These are phyloP conservation scores for Phylloscopus trochilus DNA, from an alignment of 2,113 vertebrate genomes.

Conservation along the genomic window DNA sequence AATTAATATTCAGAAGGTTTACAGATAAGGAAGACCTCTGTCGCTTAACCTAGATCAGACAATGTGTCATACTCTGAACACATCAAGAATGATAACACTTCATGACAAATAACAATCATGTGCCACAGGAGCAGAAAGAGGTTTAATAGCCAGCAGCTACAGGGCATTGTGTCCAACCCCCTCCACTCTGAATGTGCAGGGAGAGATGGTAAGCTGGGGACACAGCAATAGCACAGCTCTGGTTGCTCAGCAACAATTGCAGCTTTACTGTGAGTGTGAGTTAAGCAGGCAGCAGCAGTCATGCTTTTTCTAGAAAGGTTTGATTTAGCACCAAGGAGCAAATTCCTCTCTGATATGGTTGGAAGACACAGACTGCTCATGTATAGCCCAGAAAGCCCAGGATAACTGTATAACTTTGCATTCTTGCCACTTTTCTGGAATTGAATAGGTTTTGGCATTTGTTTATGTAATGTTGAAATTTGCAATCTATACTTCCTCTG, in stretches of 20 bases:
- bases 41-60: neutral
- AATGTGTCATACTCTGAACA: rapidly evolving
- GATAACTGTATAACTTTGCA: neutral
- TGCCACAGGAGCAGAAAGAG: neutral
- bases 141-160: neutral
- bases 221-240: neutral
- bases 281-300: neutral
- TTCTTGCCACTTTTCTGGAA: neutral
- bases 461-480: neutral
- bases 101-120: neutral
- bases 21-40: neutral
- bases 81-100: neutral
- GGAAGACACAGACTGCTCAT: neutral
- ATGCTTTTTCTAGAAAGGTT: neutral
- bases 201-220: neutral
- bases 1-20: neutral
- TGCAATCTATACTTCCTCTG: neutral
- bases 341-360: neutral
- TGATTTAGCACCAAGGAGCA: neutral
- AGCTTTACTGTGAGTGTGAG: neutral
- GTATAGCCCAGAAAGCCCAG: neutral
- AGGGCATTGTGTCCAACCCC: neutral
- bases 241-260: constrained; percentile 14
- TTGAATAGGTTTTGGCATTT: neutral
- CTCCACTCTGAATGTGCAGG: rapidly evolving